Percentiles rank a stretch among this genome's conserved stretches.
Evolutionary conservation across 2,797 vertebrate species (phyloP).

Genomic region (Ceyx erithaca): DNA sequence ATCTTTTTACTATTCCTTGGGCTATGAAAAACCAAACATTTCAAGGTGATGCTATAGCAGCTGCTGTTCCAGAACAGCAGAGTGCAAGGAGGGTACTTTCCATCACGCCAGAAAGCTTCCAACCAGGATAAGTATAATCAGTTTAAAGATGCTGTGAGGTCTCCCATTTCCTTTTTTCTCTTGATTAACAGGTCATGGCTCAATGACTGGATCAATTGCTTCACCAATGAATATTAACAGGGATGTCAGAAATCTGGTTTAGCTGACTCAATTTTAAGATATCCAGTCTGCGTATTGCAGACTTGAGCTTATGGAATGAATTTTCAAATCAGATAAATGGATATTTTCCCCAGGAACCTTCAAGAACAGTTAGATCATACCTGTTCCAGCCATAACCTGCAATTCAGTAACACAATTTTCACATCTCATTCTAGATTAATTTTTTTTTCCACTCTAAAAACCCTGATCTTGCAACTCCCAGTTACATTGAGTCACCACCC

Average conservation of each 20-base stretch:
- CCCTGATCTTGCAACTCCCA: neutral
- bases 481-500: neutral
- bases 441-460: neutral
- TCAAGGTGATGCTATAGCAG: neutral
- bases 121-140: neutral
- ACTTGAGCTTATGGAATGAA: neutral
- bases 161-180: neutral
- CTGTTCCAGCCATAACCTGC: neutral
- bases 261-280: neutral
- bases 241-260: neutral
- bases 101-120: neutral
- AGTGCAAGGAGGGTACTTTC: neutral
- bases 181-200: neutral
- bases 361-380: neutral
- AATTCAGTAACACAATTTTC: neutral
- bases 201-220: neutral
- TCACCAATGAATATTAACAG: slow-evolving; percentile 1
- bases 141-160: neutral
- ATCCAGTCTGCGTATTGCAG: neutral
- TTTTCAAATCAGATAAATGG: neutral
- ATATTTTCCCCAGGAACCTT: neutral
- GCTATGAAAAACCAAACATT: neutral
- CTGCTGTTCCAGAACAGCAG: neutral
- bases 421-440: neutral
- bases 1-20: neutral